Conservation (phyloP, 2,888 invertebrate species). For the Spilosoma lubricipeda region DNA sequence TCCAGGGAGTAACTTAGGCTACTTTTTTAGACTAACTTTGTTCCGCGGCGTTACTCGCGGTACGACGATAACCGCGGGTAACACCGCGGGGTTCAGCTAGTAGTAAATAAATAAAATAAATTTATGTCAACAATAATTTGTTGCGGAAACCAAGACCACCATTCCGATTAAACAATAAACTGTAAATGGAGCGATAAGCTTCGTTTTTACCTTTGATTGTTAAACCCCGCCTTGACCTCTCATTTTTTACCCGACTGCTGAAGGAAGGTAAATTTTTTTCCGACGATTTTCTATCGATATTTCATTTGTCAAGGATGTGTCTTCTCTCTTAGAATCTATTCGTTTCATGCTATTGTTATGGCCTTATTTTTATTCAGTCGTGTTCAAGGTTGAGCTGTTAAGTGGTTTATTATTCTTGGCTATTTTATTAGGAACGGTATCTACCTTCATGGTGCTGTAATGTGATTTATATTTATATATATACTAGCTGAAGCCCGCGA, state of each 20-base stretch:
- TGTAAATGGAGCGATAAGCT: conserved; percentile 51
- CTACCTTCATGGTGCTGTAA: not conserved
- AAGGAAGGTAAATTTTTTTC: conserved; percentile 1
- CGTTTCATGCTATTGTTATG: conserved; percentile 31
- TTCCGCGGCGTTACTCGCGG: too few relatives aligned
- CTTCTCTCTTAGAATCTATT: conserved; percentile 26
- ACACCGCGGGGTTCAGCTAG: too few relatives aligned
- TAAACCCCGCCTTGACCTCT: conserved; percentile 34
- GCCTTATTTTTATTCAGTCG: conserved; percentile 26
- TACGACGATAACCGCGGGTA: too few relatives aligned
- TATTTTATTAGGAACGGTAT: not conserved
- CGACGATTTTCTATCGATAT: conserved; percentile 36
- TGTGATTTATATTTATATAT: not conserved
- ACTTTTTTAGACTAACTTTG: too few relatives aligned
- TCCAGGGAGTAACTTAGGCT: too few relatives aligned
- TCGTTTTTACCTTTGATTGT: conserved; percentile 49
- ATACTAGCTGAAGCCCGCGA: too few relatives aligned
- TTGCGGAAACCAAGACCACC: conserved; percentile 40
- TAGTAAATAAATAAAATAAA: conserved; percentile 4
- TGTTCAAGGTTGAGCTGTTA: conserved; percentile 11
- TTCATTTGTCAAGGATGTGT: conserved; percentile 49
- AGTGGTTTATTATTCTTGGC: not conserved
- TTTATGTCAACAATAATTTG: not conserved
- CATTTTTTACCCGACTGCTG: conserved; percentile 31
- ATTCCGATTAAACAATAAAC: conserved; percentile 36